phyloP scores from a whole-genome alignment of 2,888 invertebrate genomes.

The Spatulosminthurus flaviceps region DNA sequence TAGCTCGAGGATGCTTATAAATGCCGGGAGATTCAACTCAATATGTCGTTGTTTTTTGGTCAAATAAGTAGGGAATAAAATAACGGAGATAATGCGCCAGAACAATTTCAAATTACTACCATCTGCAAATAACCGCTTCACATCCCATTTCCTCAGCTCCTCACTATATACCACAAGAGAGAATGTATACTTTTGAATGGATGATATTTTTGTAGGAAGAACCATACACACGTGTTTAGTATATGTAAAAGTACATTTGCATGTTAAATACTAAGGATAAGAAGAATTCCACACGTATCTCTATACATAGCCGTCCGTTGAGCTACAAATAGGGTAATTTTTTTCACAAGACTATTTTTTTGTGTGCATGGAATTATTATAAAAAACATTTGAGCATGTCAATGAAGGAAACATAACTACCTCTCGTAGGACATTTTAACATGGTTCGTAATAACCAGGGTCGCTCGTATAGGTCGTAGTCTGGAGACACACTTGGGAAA shows the following conservation, averaged over 20 bases:
- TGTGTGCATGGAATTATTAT: too few species aligned
- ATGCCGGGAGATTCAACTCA: neutral
- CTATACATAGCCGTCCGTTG: too few species aligned
- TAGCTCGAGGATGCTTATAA: too few species aligned
- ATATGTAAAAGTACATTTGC: too few species aligned
- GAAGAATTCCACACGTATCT: too few species aligned
- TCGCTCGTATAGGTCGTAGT: neutral
- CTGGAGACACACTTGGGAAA: neutral
- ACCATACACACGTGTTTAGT: too few species aligned
- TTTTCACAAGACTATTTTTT: too few species aligned
- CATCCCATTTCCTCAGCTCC: neutral
- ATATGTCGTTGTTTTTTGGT: neutral
- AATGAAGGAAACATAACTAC: neutral
- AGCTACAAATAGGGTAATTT: too few species aligned
- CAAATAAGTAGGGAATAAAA: constrained; percentile 19
- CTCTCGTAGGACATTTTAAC: neutral
- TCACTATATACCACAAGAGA: neutral
- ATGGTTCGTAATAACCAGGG: neutral
- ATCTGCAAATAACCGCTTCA: neutral
- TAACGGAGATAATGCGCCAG: constrained; percentile 32
- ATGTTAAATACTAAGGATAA: too few species aligned
- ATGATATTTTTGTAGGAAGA: too few species aligned
- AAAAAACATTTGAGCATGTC: too few species aligned
- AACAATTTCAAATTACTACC: constrained; percentile 25
- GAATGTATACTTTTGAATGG: too few species aligned